Base-by-base conservation (phyloP, 2,113 vertebrate species). In the Ifrita kowaldi region DNA sequence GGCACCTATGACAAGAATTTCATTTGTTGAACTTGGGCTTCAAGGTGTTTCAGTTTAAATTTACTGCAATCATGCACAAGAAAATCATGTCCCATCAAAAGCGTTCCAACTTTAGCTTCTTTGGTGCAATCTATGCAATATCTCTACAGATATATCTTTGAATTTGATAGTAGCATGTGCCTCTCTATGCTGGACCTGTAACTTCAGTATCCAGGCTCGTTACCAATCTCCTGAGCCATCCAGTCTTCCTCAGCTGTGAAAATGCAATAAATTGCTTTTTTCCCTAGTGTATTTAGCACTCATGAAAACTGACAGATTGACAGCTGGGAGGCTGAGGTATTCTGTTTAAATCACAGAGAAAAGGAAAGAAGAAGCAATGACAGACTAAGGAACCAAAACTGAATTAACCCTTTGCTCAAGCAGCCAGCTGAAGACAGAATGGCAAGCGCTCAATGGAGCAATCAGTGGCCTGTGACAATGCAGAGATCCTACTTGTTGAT, bases 271-370 rank as follows among this genome's bases (percentile, higher is more conserved):
- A 95, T 88, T 78, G 68, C 33, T 22, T 82, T 94, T 84, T 71
- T 21, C 14, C 84, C 92, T 30, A 12, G 63, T 71, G 87, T 90
- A 93, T 95, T 95, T 94, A 96, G 63, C n/a, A 35, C 87, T 95
- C 76, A 81, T 70, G 88, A 41, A 83, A 94, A 84, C 39, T 78
- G 82, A 91, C 75, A 94, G 84, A 94, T 26, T 91, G 90, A 88
- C 83, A 95, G 47, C n/a, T 83, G 47, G 41, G 60, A 96, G 28
- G 84, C 64, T 87, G 73, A 71, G 68, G 68, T 27, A 49, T 64
- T 93, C 71, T 49, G 44, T 71, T 86, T 75, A 84, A 88, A 90
- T 81, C 83, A 75, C 37, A 85, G 53, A 68, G 49, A 82, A 95
- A 78, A 41, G 37, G 33, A 41, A 84, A 78, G 67, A 67, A 67